phyloP scores from a whole-genome alignment of 1,140 invertebrate species.

The Scaptomyza hsui region DNA sequence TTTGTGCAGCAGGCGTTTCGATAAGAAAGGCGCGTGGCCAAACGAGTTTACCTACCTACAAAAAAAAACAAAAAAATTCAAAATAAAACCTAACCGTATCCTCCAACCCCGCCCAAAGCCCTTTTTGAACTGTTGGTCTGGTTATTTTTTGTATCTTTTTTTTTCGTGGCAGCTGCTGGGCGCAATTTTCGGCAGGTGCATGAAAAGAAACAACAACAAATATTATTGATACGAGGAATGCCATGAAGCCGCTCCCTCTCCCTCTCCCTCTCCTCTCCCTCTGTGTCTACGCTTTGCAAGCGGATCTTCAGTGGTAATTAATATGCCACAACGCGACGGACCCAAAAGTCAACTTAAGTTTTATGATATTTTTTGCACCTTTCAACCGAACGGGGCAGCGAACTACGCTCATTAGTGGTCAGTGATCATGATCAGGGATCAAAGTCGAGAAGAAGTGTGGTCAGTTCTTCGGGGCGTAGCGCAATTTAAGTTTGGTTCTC shows the following conservation, averaged over 20 bases:
- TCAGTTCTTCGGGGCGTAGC: slow-evolving; percentile 21
- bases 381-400: slow-evolving; percentile 29
- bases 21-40: slow-evolving; percentile 65
- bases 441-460: too few species aligned
- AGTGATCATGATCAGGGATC: slow-evolving; percentile 16
- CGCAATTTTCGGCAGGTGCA: slow-evolving; percentile 77
- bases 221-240: slow-evolving; percentile 72
- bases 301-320: slow-evolving; percentile 53
- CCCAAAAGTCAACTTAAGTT: slow-evolving; percentile 33
- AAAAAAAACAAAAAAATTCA: too few species aligned
- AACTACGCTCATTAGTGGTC: slow-evolving; percentile 69
- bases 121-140: slow-evolving; percentile 4
- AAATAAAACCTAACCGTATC: slow-evolving; percentile 12
- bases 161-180: slow-evolving; percentile 40
- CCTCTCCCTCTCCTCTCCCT: neutral
- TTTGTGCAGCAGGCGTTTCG: slow-evolving; percentile 10
- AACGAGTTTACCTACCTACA: slow-evolving; percentile 55
- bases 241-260: slow-evolving; percentile 12
- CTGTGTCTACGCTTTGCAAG: neutral
- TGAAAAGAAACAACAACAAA: slow-evolving; percentile 37
- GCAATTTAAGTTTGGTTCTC: slow-evolving; percentile 9
- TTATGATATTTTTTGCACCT: slow-evolving; percentile 74
- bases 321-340: slow-evolving; percentile 54
- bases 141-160: slow-evolving; percentile 40
- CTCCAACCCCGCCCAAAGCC: neutral